phyloP scores from a whole-genome alignment of 2,113 vertebrate genomes.

The Cheirogaleus medius region DNA sequence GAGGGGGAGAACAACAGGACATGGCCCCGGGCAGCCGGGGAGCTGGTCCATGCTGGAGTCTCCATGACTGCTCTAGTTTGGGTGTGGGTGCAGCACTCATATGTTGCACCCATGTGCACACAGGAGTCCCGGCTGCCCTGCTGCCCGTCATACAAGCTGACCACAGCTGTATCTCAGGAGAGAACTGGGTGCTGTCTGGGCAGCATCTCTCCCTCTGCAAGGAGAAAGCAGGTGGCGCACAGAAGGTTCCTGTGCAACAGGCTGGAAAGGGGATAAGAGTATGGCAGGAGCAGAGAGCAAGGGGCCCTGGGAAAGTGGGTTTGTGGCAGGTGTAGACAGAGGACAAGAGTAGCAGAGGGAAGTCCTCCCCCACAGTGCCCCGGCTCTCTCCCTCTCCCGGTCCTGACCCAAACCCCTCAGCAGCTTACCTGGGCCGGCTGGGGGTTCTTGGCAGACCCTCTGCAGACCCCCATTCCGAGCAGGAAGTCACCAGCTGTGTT shows the following conservation, averaged over 20 bases:
- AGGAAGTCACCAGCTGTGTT: constrained; percentile 86
- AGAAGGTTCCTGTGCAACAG: neutral
- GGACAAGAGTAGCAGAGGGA: neutral
- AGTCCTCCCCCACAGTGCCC: neutral
- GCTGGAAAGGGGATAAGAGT: neutral
- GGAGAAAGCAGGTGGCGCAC: neutral
- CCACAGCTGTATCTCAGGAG: neutral
- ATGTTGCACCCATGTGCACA: accelerated
- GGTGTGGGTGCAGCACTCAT: accelerated
- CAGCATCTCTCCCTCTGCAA: neutral
- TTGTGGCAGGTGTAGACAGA: neutral
- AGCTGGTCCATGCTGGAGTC: neutral
- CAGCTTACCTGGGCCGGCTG: constrained; percentile 90
- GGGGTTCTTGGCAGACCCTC: constrained; percentile 87
- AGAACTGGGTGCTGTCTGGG: neutral
- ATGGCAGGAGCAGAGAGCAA: neutral
- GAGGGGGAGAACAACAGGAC: neutral
- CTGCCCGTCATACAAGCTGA: accelerated
- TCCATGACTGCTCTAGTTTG: neutral
- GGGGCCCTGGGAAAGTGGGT: neutral
- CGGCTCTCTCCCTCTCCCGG: neutral
- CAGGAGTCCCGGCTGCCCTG: neutral
- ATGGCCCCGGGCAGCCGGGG: neutral
- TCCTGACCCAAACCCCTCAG: neutral
- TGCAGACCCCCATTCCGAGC: constrained; percentile 88